Conservation (phyloP, 2,888 invertebrate genomes). For the Heliconius ismenius region DNA sequence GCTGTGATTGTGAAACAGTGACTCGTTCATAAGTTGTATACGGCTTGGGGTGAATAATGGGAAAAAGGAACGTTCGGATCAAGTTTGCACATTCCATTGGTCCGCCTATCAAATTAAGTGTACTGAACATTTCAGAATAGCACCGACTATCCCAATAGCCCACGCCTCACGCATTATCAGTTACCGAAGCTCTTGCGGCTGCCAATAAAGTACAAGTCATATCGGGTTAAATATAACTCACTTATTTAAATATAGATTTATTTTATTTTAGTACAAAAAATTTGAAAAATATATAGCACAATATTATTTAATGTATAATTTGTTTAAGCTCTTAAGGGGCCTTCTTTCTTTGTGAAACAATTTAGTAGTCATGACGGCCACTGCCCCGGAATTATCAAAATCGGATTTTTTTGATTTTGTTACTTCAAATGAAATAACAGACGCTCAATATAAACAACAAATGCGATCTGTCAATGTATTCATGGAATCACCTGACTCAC, state of each 20-base stretch:
- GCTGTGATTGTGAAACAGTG: slow-evolving; percentile 55
- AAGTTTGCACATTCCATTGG: slow-evolving; percentile 78
- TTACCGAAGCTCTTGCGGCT: slow-evolving; percentile 80
- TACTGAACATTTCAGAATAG: slow-evolving; percentile 68
- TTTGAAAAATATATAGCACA: slow-evolving; percentile 47
- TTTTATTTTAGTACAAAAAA: slow-evolving; percentile 72
- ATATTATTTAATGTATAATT: slow-evolving; percentile 54
- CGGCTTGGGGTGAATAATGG: slow-evolving; percentile 77
- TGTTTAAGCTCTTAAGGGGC: slow-evolving; percentile 59
- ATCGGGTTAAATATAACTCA: slow-evolving; percentile 69
- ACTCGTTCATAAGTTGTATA: slow-evolving; percentile 60
- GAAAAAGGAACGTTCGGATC: slow-evolving; percentile 80
- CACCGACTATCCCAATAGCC: slow-evolving; percentile 53
- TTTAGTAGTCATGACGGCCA: slow-evolving; percentile 92
- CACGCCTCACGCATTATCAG: slow-evolving; percentile 66
- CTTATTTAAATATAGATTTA: slow-evolving; percentile 75
- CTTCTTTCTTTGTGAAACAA: slow-evolving; percentile 69
- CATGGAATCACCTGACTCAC: slow-evolving; percentile 82
- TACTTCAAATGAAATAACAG: slow-evolving; percentile 89
- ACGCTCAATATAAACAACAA: slow-evolving; percentile 86
- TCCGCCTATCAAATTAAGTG: slow-evolving; percentile 69
- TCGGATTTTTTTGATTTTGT: slow-evolving; percentile 95
- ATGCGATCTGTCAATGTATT: slow-evolving; percentile 86
- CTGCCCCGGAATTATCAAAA: slow-evolving; percentile 92
- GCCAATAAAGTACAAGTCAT: slow-evolving; percentile 81